These are phyloP conservation scores for Sceliomorpha sp. DNA, from an alignment of 2,888 invertebrate species.

Conservation along the genomic window DNA sequence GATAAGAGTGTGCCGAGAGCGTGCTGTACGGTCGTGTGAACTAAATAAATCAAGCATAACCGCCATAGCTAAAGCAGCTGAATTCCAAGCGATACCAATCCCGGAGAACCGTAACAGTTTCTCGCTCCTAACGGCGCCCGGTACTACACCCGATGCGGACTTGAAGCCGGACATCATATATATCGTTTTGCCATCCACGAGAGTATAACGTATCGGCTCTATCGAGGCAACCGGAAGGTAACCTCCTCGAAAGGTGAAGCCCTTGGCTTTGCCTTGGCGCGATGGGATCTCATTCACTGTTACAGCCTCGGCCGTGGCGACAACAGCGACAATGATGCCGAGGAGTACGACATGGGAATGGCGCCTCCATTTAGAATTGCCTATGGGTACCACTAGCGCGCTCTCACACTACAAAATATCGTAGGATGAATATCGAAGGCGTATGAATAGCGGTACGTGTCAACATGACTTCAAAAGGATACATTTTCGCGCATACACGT, in stretches of 20 bases:
- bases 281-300: constrained; percentile 65
- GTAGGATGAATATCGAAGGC: constrained; percentile 56
- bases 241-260: constrained; percentile 57
- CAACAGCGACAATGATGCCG: constrained; percentile 55
- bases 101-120: constrained; percentile 56
- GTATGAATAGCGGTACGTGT: constrained; percentile 63
- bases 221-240: constrained; percentile 68
- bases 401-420: constrained; percentile 63
- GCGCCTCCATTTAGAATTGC: constrained; percentile 66
- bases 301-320: constrained; percentile 53
- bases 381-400: constrained; percentile 63
- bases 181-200: constrained; percentile 39
- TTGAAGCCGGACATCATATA: constrained; percentile 48
- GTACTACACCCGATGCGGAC: constrained; percentile 46
- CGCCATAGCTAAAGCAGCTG: constrained; percentile 42
- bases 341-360: constrained; percentile 57
- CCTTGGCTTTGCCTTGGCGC: constrained; percentile 57
- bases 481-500: too few species aligned
- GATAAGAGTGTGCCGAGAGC: constrained; percentile 46
- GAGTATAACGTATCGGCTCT: constrained; percentile 52
- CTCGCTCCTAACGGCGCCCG: constrained; percentile 53
- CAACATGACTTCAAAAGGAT: constrained; percentile 34
- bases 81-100: constrained; percentile 52
- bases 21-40: constrained; percentile 51
- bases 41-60: constrained; percentile 57